These are phyloP conservation scores for Bugula neritina DNA, from an alignment of 2,888 invertebrate species.

Conservation along the genomic window DNA sequence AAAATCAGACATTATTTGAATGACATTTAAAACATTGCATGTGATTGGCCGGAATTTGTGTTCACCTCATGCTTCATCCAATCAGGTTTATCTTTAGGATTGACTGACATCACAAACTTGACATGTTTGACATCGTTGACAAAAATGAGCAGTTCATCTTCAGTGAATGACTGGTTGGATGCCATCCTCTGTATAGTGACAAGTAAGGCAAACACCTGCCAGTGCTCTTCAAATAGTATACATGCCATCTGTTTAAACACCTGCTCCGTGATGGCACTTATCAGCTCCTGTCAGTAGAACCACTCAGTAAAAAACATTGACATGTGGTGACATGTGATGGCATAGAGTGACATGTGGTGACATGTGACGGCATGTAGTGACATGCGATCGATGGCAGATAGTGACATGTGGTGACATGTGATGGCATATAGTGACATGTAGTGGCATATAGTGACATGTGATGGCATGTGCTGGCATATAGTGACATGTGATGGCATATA, in stretches of 20 bases:
- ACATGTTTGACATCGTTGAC: slow-evolving; percentile 46
- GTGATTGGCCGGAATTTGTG: too few relatives aligned
- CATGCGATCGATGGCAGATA: too few relatives aligned
- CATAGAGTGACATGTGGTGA: too few relatives aligned
- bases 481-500: too few relatives aligned
- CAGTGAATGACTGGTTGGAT: slow-evolving; percentile 39
- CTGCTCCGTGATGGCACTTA: slow-evolving; percentile 41
- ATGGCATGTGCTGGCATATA: too few relatives aligned
- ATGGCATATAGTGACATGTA: too few relatives aligned
- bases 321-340: neutral
- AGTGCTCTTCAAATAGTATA: slow-evolving; percentile 50
- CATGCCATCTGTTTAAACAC: slow-evolving; percentile 40
- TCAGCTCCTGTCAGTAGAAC: slow-evolving; percentile 48
- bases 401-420: too few relatives aligned
- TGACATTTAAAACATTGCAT: too few relatives aligned
- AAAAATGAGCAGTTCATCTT: slow-evolving; percentile 45
- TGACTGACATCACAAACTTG: slow-evolving; percentile 37
- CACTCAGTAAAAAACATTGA: slow-evolving; percentile 35
- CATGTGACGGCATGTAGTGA: too few relatives aligned
- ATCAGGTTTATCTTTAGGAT: slow-evolving; percentile 41
- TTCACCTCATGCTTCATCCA: slow-evolving; percentile 46
- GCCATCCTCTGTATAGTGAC: slow-evolving; percentile 45
- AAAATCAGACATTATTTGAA: too few relatives aligned
- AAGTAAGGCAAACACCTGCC: slow-evolving; percentile 41
- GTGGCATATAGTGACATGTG: too few relatives aligned